A percentile compares a stretch with the other conserved stretches of the same genome.
Conservation (phyloP, 2,113 vertebrate species). For the Solea solea region DNA sequence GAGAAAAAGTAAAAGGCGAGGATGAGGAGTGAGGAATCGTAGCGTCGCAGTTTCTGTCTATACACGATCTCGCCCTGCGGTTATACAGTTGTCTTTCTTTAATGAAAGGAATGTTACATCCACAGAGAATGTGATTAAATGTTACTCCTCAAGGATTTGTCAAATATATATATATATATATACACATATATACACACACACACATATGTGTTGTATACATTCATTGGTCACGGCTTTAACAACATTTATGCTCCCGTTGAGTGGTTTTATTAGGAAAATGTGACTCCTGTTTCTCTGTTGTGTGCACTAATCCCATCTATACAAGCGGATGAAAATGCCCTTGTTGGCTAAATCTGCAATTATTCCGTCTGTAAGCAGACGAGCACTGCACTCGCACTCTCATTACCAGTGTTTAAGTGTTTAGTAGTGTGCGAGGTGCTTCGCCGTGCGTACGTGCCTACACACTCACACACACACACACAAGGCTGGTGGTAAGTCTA, state of each 20-base stretch:
- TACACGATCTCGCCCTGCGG: constrained; percentile 20
- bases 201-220: constrained; percentile 22
- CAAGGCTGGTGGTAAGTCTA: constrained; percentile 62
- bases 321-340: constrained; percentile 62
- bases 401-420: constrained; percentile 73
- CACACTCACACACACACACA: neutral
- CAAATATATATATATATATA: constrained; percentile 9
- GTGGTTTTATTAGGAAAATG: constrained; percentile 64
- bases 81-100: neutral
- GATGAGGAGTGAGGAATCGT: constrained; percentile 30
- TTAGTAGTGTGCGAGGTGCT: constrained; percentile 68
- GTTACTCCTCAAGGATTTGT: constrained; percentile 28
- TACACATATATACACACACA: no score
- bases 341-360: constrained; percentile 72
- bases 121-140: constrained; percentile 44
- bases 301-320: constrained; percentile 54
- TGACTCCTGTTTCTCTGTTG: constrained; percentile 48
- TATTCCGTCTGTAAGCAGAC: constrained; percentile 65
- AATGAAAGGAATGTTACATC: constrained; percentile 27
- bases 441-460: constrained; percentile 15
- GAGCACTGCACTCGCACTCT: constrained; percentile 60
- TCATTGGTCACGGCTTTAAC: constrained; percentile 21
- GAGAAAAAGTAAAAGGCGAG: constrained; percentile 21
- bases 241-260: constrained; percentile 44
- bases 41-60: constrained; percentile 5